Evolutionary conservation across 2,113 vertebrate genomes (phyloP).

Genomic region (Melanerpes aurifrons): DNA sequence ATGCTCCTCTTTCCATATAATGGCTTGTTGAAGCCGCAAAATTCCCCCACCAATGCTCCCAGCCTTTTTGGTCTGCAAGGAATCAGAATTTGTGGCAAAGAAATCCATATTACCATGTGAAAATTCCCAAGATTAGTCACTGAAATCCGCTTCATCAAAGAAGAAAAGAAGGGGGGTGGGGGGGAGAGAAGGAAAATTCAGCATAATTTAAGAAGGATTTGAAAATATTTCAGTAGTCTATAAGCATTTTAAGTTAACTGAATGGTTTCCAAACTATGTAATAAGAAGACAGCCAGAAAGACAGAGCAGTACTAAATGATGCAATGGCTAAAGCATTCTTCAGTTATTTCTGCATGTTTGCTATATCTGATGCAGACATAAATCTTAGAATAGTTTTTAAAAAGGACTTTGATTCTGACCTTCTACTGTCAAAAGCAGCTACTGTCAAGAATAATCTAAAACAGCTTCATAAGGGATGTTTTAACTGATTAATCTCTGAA

Average conservation of each 20-base stretch:
- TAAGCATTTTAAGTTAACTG: constrained; percentile 54
- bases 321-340: constrained; percentile 58
- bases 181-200: background rate
- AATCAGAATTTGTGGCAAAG: constrained; percentile 57
- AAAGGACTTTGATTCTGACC: constrained; percentile 86
- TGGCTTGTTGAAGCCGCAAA: constrained; percentile 41
- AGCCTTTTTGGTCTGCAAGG: constrained; percentile 43
- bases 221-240: background rate
- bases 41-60: background rate
- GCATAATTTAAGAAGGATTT: constrained; percentile 3
- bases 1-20: constrained; percentile 60
- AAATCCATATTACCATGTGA: constrained; percentile 45
- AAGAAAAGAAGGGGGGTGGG: background rate
- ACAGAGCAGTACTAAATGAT: background rate
- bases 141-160: constrained; percentile 42
- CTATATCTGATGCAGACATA: constrained; percentile 78
- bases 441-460: constrained; percentile 87
- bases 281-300: constrained; percentile 46
- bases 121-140: constrained; percentile 47
- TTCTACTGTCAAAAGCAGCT: constrained; percentile 85
- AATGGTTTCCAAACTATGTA: constrained; percentile 58
- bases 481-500: constrained; percentile 88
- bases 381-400: constrained; percentile 81
- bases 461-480: constrained; percentile 84
- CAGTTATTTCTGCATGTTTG: constrained; percentile 77